A percentile compares a stretch with the other conserved stretches of the same genome.
Evolutionary conservation across 2,113 vertebrate species (phyloP).

Genomic region (Nannospalax galili): DNA sequence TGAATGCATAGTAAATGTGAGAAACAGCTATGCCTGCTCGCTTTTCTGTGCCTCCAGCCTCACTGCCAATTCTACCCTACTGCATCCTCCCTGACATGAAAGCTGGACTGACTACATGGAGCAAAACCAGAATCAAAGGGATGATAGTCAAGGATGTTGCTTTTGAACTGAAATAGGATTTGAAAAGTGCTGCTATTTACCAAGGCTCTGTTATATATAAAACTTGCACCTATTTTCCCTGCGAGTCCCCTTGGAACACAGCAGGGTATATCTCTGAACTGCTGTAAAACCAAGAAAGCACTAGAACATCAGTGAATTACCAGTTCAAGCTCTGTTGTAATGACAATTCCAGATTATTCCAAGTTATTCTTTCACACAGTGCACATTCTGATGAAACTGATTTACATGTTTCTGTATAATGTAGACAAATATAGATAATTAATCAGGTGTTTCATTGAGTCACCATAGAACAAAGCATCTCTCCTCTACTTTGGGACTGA

Average conservation of each 20-base stretch:
- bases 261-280: neutral
- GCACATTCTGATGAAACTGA: neutral
- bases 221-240: slow-evolving; percentile 5
- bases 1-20: neutral
- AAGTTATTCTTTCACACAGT: neutral
- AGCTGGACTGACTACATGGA: neutral
- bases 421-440: neutral
- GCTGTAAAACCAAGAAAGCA: neutral
- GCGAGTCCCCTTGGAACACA: neutral
- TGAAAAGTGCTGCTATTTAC: slow-evolving; percentile 24
- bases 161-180: slow-evolving; percentile 16
- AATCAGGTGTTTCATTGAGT: neutral
- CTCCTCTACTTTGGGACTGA: neutral
- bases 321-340: neutral
- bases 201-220: neutral
- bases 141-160: neutral
- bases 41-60: neutral
- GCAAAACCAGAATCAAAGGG: neutral
- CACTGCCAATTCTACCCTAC: neutral
- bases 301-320: neutral
- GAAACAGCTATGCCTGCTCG: neutral
- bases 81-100: neutral
- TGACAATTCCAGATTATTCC: neutral
- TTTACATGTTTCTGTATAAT: neutral
- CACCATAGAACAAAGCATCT: neutral